Evolutionary conservation across 1,140 invertebrate genomes (phyloP).

Genomic region (Caenorhabditis brenneri): DNA sequence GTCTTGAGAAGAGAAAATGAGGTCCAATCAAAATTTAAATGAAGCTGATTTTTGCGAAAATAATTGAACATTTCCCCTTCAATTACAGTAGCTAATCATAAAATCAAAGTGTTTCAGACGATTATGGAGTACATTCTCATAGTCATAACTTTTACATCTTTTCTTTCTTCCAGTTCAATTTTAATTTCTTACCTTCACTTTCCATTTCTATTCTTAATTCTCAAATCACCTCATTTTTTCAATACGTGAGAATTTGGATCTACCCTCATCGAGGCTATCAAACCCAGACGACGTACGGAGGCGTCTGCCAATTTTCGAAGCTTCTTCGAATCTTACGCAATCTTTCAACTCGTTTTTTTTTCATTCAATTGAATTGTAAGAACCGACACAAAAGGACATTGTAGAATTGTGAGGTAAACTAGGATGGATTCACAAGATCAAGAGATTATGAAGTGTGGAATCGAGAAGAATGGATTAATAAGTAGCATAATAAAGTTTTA

Average conservation of each 20-base stretch:
- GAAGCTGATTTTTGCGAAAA: too few species aligned
- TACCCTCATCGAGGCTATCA: background rate
- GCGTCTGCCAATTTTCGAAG: background rate
- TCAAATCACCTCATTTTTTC: background rate
- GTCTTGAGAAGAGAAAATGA: too few species aligned
- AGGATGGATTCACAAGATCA: background rate
- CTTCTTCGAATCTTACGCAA: constrained; percentile 17
- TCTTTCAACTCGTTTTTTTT: constrained; percentile 13
- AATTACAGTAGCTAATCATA: too few species aligned
- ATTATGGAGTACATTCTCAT: too few species aligned
- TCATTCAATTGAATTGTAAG: background rate
- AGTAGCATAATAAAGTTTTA: background rate
- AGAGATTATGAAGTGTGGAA: background rate
- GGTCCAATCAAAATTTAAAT: too few species aligned
- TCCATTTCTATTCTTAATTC: background rate
- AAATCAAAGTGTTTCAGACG: too few species aligned
- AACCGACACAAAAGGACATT: background rate
- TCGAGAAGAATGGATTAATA: background rate
- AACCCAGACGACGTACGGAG: background rate
- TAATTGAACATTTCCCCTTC: too few species aligned
- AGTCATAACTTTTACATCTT: too few species aligned
- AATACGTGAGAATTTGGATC: background rate
- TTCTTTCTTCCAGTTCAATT: too few species aligned
- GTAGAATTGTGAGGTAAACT: background rate
- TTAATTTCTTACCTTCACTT: background rate